Conservation (phyloP, 2,797 vertebrate species). For the Chelidonichthys spinosus region DNA sequence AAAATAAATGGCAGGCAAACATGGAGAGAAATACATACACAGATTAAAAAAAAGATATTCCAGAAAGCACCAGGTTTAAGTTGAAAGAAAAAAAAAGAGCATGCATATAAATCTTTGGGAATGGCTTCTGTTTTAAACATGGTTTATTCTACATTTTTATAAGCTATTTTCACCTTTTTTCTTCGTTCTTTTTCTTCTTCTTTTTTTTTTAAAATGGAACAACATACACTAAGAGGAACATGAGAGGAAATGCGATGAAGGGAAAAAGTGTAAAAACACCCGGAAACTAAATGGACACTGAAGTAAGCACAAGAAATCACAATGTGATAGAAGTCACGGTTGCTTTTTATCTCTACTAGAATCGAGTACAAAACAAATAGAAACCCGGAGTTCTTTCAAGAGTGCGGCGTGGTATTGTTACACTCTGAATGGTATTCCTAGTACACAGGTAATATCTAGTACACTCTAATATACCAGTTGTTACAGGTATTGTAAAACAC, state of each 20-base stretch:
- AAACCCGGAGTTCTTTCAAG: slow-evolving; percentile 61
- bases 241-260: slow-evolving; percentile 57
- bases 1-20: slow-evolving; percentile 49
- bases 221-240: slow-evolving; percentile 57
- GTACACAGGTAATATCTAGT: slow-evolving; percentile 80
- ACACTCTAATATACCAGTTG: slow-evolving; percentile 81
- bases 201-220: slow-evolving; percentile 42
- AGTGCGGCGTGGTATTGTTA: slow-evolving; percentile 67
- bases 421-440: slow-evolving; percentile 76
- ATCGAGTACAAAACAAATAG: slow-evolving; percentile 76
- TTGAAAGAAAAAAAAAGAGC: slow-evolving; percentile 74
- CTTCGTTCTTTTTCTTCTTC: slow-evolving; percentile 3
- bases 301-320: slow-evolving; percentile 76
- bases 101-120: slow-evolving; percentile 84
- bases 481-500: slow-evolving; percentile 73
- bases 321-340: slow-evolving; percentile 69
- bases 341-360: slow-evolving; percentile 80
- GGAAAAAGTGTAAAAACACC: slow-evolving; percentile 51
- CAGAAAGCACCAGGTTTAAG: slow-evolving; percentile 74
- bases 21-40: slow-evolving; percentile 65
- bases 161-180: slow-evolving; percentile 75
- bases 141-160: slow-evolving; percentile 83
- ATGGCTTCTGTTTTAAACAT: slow-evolving; percentile 79
- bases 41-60: slow-evolving; percentile 65
- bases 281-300: slow-evolving; percentile 56